phyloP scores from a whole-genome alignment of 2,888 invertebrate species.

The Vesta saturnalis region DNA sequence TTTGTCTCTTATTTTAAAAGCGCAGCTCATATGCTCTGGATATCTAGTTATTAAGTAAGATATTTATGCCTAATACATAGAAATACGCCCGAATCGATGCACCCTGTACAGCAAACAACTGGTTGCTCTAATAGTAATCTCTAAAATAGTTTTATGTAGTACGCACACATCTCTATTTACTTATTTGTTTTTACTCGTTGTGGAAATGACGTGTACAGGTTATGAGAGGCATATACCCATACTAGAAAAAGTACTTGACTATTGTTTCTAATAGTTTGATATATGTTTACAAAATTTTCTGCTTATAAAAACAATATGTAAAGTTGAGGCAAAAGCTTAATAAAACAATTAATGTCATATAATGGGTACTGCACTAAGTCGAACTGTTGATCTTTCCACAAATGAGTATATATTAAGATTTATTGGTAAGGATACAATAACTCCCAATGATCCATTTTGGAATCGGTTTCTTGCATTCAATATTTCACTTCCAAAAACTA shows the following conservation, averaged over 20 bases:
- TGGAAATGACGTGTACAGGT: slow-evolving; percentile 49
- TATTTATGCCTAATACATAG: no score
- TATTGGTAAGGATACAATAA: slow-evolving; percentile 81
- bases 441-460: slow-evolving; percentile 93
- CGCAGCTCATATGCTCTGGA: no score
- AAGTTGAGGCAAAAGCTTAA: no score
- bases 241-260: not conserved
- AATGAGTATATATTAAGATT: slow-evolving; percentile 85
- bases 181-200: not conserved
- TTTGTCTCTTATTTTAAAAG: no score
- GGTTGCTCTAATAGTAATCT: no score
- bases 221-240: slow-evolving; percentile 44
- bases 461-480: slow-evolving; percentile 92
- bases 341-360: no score
- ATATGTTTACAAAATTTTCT: not conserved
- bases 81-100: no score
- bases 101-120: no score
- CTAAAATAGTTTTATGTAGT: no score
- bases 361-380: slow-evolving; percentile 87
- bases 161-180: not conserved
- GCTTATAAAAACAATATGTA: not conserved
- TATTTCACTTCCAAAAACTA: slow-evolving; percentile 80
- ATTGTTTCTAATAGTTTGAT: not conserved
- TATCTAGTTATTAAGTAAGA: no score
- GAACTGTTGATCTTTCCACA: slow-evolving; percentile 78